A percentile compares a stretch with the other conserved stretches of the same genome.
phyloP scores from a whole-genome alignment of 30 jellyfish, hydroid and myxozoan genomes.

The Mastigias papua region DNA sequence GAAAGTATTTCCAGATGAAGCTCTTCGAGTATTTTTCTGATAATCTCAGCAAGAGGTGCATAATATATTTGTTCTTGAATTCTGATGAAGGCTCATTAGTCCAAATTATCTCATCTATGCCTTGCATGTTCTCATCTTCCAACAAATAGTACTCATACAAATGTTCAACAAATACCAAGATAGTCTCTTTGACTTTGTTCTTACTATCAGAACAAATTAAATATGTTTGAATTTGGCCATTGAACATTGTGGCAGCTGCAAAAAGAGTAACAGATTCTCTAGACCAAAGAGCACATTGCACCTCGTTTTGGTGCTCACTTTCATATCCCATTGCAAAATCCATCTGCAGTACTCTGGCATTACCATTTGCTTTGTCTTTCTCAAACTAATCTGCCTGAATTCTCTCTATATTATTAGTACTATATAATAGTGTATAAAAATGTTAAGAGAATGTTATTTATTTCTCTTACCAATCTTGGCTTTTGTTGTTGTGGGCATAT shows the following conservation, averaged over 20 bases:
- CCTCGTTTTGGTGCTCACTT: slow-evolving; percentile 64
- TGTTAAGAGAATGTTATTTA: no score
- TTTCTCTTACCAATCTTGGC: no score
- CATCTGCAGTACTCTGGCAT: slow-evolving; percentile 48
- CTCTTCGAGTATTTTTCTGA: no score
- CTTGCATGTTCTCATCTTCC: slow-evolving; percentile 41
- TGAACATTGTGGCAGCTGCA: slow-evolving; percentile 35
- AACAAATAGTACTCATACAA: slow-evolving; percentile 39
- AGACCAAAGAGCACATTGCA: slow-evolving; percentile 53
- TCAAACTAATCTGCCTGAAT: slow-evolving; percentile 57
- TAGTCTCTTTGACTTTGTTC: slow-evolving; percentile 35
- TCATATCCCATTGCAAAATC: slow-evolving; percentile 64
- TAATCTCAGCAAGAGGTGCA: slow-evolving; percentile 11
- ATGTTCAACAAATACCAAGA: slow-evolving; percentile 36
- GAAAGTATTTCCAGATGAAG: no score
- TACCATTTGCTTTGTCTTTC: slow-evolving; percentile 50
- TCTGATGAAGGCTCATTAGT: slow-evolving; percentile 74
- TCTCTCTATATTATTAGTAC: no score
- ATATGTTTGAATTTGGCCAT: slow-evolving; percentile 14
- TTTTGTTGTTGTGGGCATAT: no score
- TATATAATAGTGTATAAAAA: no score
- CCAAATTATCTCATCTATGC: slow-evolving; percentile 50
- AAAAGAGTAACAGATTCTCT: slow-evolving; percentile 22
- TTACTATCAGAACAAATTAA: slow-evolving; percentile 49
- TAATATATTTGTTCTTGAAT: slow-evolving; percentile 52